These are phyloP conservation scores for Hyperopisus bebe DNA, from an alignment of 2,113 vertebrate species.

Conservation along the genomic window DNA sequence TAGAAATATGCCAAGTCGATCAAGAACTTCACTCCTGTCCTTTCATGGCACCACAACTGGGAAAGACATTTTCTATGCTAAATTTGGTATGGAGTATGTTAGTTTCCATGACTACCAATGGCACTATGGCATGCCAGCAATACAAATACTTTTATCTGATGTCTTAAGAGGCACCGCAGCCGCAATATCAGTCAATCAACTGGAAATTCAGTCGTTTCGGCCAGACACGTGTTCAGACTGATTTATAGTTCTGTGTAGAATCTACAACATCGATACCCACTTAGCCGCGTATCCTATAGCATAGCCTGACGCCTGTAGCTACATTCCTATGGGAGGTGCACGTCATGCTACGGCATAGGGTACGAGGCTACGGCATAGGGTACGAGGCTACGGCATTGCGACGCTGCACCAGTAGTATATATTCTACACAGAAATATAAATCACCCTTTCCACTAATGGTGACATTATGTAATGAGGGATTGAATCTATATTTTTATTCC, in stretches of 20 bases:
- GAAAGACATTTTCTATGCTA: neutral
- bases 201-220: neutral
- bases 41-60: neutral
- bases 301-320: neutral
- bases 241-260: neutral
- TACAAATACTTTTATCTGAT: neutral
- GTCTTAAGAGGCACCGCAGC: neutral
- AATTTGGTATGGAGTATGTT: neutral
- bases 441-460: neutral
- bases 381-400: neutral
- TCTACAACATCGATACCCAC: neutral
- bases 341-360: neutral
- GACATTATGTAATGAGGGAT: neutral
- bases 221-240: neutral
- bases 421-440: neutral
- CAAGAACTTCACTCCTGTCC: neutral
- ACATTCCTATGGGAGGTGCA: neutral
- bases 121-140: neutral
- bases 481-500: neutral
- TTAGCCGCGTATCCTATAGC: neutral
- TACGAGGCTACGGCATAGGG: neutral
- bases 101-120: slow-evolving; percentile 4
- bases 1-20: neutral
- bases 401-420: neutral
- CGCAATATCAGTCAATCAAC: neutral